Conservation (phyloP, 2,113 vertebrate species). For the Cynocephalus volans region DNA sequence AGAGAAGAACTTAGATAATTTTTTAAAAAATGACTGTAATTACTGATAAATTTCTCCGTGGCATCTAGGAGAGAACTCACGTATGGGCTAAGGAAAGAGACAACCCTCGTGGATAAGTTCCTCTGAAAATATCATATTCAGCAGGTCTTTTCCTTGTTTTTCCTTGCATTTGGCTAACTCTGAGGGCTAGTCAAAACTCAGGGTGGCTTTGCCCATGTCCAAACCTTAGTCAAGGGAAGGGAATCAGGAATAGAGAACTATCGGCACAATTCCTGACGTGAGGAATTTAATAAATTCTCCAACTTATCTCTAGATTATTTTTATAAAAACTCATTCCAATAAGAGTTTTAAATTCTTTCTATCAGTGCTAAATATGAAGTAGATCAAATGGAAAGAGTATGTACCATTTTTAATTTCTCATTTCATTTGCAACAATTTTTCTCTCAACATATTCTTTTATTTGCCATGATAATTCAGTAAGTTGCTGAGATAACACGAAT, state of each 20-base stretch:
- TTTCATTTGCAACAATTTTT: not conserved
- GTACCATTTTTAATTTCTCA: not conserved
- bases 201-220: not conserved
- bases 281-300: not conserved
- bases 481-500: not conserved
- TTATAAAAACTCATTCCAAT: not conserved
- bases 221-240: not conserved
- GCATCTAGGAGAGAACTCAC: not conserved
- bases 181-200: not conserved
- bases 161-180: not conserved
- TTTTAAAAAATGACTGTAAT: too few species aligned
- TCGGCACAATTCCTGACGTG: not conserved
- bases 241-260: not conserved
- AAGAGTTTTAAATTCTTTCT: not conserved
- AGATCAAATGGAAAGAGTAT: not conserved
- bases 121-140: not conserved
- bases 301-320: not conserved
- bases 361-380: not conserved
- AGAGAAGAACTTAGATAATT: not conserved
- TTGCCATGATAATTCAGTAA: not conserved
- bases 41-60: not conserved
- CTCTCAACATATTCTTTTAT: not conserved
- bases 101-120: too few species aligned
- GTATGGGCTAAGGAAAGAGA: not conserved
- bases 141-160: rapidly evolving